Conservation (phyloP, 2,797 vertebrate species). For the Syncerus caffer region DNA sequence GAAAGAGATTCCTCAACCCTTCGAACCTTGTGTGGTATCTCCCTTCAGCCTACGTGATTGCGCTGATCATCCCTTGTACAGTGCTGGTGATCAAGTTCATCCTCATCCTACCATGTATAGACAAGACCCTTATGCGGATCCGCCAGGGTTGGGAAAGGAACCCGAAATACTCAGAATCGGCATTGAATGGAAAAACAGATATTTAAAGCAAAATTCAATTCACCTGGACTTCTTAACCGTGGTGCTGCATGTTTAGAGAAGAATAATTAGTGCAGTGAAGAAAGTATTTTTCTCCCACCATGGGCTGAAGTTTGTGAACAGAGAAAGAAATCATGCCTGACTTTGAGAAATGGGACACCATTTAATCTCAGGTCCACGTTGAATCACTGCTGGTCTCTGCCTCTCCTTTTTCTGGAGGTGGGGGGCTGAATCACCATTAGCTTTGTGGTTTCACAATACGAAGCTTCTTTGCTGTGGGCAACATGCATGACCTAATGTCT, state of each 20-base stretch:
- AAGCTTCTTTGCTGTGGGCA: constrained; percentile 16
- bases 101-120: constrained; percentile 91
- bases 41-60: constrained; percentile 86
- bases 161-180: constrained; percentile 27
- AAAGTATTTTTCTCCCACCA: neutral
- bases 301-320: neutral
- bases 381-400: neutral
- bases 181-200: constrained; percentile 72
- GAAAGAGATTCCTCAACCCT: constrained; percentile 85
- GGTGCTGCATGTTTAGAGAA: neutral
- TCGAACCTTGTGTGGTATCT: constrained; percentile 87
- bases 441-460: neutral
- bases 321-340: neutral
- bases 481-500: constrained; percentile 4
- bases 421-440: neutral
- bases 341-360: neutral
- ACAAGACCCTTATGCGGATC: constrained; percentile 87
- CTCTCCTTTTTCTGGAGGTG: neutral
- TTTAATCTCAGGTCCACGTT: neutral
- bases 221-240: neutral
- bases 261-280: neutral
- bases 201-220: constrained; percentile 67
- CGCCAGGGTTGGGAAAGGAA: constrained; percentile 92
- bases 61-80: constrained; percentile 88
- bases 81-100: constrained; percentile 89